Evolutionary conservation across 2,888 invertebrate species (phyloP).

Genomic region (Sesamia inferens): DNA sequence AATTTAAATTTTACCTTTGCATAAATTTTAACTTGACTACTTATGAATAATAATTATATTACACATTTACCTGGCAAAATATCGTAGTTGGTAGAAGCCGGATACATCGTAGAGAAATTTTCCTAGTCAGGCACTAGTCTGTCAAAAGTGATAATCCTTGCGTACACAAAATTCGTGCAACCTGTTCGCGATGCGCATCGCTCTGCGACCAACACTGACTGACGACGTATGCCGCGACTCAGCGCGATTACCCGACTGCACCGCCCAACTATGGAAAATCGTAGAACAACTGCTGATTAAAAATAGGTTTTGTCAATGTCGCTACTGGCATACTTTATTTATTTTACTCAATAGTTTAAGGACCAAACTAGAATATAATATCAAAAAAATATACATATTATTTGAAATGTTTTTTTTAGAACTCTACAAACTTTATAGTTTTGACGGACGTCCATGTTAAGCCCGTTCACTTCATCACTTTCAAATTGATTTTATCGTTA

Average conservation of each 20-base stretch:
- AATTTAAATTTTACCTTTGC: not conserved
- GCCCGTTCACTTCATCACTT: too few species aligned
- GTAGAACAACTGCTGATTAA: too few species aligned
- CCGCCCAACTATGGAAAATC: too few species aligned
- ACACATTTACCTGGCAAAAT: constrained; percentile 79
- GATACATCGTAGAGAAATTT: constrained; percentile 80
- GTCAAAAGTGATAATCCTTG: constrained; percentile 67
- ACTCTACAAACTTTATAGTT: too few species aligned
- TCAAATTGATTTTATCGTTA: too few species aligned
- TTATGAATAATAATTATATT: constrained; percentile 15
- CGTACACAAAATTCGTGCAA: constrained; percentile 68
- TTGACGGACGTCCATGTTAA: too few species aligned
- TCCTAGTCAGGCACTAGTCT: constrained; percentile 63
- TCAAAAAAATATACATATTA: too few species aligned
- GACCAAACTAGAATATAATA: too few species aligned
- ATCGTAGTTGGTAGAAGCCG: constrained; percentile 83
- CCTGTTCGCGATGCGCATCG: constrained; percentile 69
- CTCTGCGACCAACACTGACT: constrained; percentile 63
- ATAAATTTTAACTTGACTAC: constrained; percentile 6
- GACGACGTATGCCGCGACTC: constrained; percentile 73
- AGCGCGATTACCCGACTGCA: constrained; percentile 81
- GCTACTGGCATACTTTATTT: too few species aligned
- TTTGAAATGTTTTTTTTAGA: too few species aligned
- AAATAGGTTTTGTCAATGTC: too few species aligned
- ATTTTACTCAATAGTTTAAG: too few species aligned